Evolutionary conservation across 2,797 vertebrate genomes (phyloP).

Genomic region (Microhierax caerulescens): DNA sequence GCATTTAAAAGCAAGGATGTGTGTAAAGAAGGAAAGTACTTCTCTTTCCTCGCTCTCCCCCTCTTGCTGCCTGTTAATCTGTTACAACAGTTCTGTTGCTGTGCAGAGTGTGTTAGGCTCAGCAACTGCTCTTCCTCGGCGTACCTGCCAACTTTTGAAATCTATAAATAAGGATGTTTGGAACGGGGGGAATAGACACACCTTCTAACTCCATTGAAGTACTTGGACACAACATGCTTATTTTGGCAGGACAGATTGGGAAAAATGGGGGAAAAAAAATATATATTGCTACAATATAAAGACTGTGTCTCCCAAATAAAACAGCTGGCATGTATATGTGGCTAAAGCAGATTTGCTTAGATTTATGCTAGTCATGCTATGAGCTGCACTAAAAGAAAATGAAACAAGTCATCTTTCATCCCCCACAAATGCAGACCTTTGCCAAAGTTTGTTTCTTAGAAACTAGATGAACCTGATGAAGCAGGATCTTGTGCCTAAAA

Average conservation of each 20-base stretch:
- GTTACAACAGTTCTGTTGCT: conserved; percentile 54
- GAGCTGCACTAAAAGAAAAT: conserved; percentile 17
- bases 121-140: conserved; percentile 44
- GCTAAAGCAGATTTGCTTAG: conserved; percentile 7
- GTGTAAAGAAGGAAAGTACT: conserved; percentile 15
- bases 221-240: neutral
- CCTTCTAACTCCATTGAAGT: conserved; percentile 45
- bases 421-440: neutral
- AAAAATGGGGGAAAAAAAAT: neutral
- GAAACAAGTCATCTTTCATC: conserved; percentile 27
- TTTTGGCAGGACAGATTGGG: conserved; percentile 22
- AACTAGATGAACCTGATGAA: conserved; percentile 36
- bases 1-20: conserved; percentile 19
- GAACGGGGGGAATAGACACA: neutral
- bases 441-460: conserved; percentile 42
- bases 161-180: conserved; percentile 48
- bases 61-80: conserved; percentile 45
- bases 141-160: conserved; percentile 48
- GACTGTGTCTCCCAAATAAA: neutral
- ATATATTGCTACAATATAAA: neutral
- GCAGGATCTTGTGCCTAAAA: conserved; percentile 16
- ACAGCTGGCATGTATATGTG: neutral
- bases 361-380: neutral
- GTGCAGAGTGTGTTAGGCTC: conserved; percentile 28
- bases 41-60: conserved; percentile 15